Conservation (phyloP, 2,888 invertebrate species). For the Baccha elongata region DNA sequence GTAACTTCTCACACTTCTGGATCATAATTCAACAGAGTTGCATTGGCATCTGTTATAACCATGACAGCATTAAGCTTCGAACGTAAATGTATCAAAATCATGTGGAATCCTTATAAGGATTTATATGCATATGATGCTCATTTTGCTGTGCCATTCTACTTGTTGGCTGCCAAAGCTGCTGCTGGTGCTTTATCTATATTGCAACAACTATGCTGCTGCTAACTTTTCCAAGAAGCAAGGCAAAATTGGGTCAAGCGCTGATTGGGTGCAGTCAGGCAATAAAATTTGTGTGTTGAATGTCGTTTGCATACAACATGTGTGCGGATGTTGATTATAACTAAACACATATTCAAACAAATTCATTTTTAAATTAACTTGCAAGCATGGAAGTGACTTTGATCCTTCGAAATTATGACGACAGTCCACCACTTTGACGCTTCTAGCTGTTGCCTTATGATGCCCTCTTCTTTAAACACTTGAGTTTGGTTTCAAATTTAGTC, state of each 20-base stretch:
- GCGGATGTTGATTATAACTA: conserved; percentile 8
- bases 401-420: conserved; percentile 43
- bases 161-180: conserved; percentile 49
- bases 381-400: conserved; percentile 49
- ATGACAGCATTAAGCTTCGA: conserved; percentile 68
- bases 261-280: conserved; percentile 60
- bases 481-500: conserved; percentile 52
- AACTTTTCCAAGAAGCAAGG: conserved; percentile 45
- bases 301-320: conserved; percentile 47
- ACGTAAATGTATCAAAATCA: conserved; percentile 69
- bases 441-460: neutral
- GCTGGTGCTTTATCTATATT: conserved; percentile 20
- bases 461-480: conserved; percentile 35
- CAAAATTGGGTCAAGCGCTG: conserved; percentile 67
- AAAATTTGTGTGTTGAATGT: conserved; percentile 66
- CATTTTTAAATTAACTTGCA: conserved; percentile 45
- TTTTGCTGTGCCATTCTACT: conserved; percentile 34
- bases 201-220: conserved; percentile 13
- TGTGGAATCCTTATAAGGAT: conserved; percentile 63
- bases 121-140: conserved; percentile 68
- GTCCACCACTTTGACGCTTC: conserved; percentile 4
- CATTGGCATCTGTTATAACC: conserved; percentile 48
- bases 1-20: conserved; percentile 33
- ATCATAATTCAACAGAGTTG: conserved; percentile 52
- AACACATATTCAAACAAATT: conserved; percentile 1